Evolutionary conservation across 2,113 vertebrate genomes (phyloP), one percentile per base, ranked within the genome.

Genomic region (Numida meleagris): DNA sequence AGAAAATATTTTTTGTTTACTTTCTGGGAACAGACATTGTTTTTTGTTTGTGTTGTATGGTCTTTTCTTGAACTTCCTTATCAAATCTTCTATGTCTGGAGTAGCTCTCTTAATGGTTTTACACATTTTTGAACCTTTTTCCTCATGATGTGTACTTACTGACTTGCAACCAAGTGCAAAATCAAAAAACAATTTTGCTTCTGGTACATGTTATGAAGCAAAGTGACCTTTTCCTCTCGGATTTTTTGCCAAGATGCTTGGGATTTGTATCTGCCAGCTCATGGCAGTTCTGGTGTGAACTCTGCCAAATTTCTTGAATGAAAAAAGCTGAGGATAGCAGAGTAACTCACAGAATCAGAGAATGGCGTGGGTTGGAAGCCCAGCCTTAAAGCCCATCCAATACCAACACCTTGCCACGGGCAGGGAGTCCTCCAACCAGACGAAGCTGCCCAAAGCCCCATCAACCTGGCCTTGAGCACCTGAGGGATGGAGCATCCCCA

Each of bases 161-260:
- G 78, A 48, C 40, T 51, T 3, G 40, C 50, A 68, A 72, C 10
- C 31, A 34, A 6, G 38, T 73, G 46, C 40, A 77, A 78, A 65
- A 86, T 66, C 42, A 53, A 76, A 80, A 79, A 58, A 46, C 31
- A 58, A 10, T 59, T 82, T 55, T 78, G 19, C 55, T 88, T 42
- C 14, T 24, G 16, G 7, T n/a, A 33, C 0, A 0, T 29, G 59
- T 62, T 59, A 13, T 20, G 58, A 67, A 59, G 20, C 36, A 76
- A 70, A 38, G 29, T 2, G 6, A 71, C 61, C 29, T 84, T 31
- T 55, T 68, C 33, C 63, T 78, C 34, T 62, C 66, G 4, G 2
- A 4, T 34, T 42, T 65, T 78, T 79, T 33, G 14, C 29, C 1
- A 0, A 43, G 14, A 4, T 36, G 16, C 31, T 51, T 46, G 84